A percentile compares a stretch with the other conserved stretches of the same genome.
Conservation (phyloP, 2,797 vertebrate genomes). For the Liasis olivaceus region DNA sequence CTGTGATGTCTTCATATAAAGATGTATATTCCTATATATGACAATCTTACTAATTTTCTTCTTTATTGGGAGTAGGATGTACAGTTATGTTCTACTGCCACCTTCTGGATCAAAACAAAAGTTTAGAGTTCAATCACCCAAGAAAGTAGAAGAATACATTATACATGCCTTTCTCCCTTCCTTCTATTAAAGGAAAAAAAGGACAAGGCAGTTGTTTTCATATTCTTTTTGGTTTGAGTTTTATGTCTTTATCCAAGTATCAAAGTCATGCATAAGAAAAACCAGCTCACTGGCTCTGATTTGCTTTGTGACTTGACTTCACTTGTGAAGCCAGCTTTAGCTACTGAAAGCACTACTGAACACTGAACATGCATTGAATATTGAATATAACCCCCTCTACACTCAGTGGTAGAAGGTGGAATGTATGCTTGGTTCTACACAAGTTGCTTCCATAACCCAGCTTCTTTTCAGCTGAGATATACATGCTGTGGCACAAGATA, state of each 20-base stretch:
- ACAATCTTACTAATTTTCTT: neutral
- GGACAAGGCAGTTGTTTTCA: neutral
- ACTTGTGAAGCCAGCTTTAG: neutral
- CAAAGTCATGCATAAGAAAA: neutral
- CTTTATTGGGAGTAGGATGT: neutral
- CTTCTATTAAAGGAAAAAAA: neutral
- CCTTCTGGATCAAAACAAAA: slow-evolving; percentile 21
- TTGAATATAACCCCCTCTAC: too few species aligned
- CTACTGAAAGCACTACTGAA: neutral
- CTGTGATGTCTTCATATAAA: neutral
- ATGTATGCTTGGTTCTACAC: too few species aligned
- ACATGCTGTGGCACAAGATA: too few species aligned
- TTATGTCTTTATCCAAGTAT: neutral
- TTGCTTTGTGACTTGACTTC: neutral
- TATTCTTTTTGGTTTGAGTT: neutral
- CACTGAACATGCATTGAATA: too few species aligned
- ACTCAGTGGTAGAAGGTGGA: too few species aligned
- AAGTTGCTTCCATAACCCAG: too few species aligned
- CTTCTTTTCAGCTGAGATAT: too few species aligned
- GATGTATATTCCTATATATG: neutral
- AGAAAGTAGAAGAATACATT: neutral
- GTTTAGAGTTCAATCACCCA: neutral
- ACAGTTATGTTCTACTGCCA: slow-evolving; percentile 22
- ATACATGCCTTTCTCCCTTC: neutral
- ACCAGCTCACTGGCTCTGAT: too few species aligned